Percentiles rank a stretch among this genome's conserved stretches.
Evolutionary conservation across 2,888 invertebrate genomes (phyloP).

Genomic region (Aricia artaxerxes): DNA sequence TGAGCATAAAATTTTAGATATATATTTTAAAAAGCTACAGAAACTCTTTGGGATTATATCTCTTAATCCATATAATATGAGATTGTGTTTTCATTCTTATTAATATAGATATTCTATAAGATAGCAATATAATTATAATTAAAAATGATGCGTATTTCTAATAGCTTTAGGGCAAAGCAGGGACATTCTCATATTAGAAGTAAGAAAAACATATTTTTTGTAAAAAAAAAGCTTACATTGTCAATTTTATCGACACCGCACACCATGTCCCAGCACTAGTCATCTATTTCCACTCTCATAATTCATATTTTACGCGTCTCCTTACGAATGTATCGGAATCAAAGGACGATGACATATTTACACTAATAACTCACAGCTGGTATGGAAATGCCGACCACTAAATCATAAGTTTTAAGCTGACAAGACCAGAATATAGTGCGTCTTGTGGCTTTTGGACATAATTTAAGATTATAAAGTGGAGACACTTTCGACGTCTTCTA

Average conservation of each 20-base stretch:
- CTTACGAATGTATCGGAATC: slow-evolving; percentile 62
- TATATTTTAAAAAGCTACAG: too few relatives aligned
- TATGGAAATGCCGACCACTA: slow-evolving; percentile 39
- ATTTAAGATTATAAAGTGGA: slow-evolving; percentile 15
- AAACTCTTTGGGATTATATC: too few relatives aligned
- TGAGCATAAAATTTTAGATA: too few relatives aligned
- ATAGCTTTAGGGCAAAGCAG: too few relatives aligned
- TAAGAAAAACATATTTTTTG: neutral
- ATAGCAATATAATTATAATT: too few relatives aligned
- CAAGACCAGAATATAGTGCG: slow-evolving; percentile 17
- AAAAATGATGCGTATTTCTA: too few relatives aligned
- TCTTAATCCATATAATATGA: too few relatives aligned
- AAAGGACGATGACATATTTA: slow-evolving; percentile 68
- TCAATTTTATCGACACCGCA: slow-evolving; percentile 21
- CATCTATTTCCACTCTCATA: slow-evolving; percentile 54
- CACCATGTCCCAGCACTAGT: slow-evolving; percentile 28
- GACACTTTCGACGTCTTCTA: neutral
- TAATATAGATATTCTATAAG: too few relatives aligned
- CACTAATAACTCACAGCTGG: slow-evolving; percentile 55
- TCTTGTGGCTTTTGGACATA: neutral
- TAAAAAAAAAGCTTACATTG: neutral
- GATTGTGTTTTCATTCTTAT: too few relatives aligned
- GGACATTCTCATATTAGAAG: too few relatives aligned
- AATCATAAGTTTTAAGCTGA: slow-evolving; percentile 36
- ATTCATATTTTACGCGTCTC: slow-evolving; percentile 49